Conservation (phyloP, 2,797 vertebrate species). For the Rhynchonycteris naso region DNA sequence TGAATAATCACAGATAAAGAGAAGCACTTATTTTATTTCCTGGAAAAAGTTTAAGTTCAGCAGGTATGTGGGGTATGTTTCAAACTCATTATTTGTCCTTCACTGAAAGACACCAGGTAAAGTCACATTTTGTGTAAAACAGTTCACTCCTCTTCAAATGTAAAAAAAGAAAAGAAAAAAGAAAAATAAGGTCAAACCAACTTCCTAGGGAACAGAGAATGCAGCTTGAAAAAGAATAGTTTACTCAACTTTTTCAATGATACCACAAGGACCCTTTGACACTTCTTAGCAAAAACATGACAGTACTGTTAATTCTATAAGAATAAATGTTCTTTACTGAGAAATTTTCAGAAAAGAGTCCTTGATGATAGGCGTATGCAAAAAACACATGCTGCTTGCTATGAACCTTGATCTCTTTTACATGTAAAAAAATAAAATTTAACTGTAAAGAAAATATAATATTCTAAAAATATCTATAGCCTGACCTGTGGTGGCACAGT, state of each 20-base stretch:
- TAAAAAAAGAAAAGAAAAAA: constrained; percentile 47
- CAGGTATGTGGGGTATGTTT: constrained; percentile 65
- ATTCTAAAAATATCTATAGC: constrained; percentile 59
- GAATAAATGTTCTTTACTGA: constrained; percentile 38
- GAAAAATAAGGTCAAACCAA: constrained; percentile 73
- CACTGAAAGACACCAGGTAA: constrained; percentile 66
- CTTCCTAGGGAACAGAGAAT: constrained; percentile 74
- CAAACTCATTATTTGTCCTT: constrained; percentile 72
- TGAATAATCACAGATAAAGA: constrained; percentile 41
- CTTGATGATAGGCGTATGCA: constrained; percentile 47
- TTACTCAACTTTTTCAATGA: constrained; percentile 76
- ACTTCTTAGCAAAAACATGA: constrained; percentile 59
- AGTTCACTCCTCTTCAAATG: constrained; percentile 69
- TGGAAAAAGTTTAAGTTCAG: constrained; percentile 56
- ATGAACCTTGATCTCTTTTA: constrained; percentile 57
- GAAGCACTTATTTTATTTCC: constrained; percentile 49
- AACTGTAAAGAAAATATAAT: constrained; percentile 44
- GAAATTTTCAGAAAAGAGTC: constrained; percentile 60
- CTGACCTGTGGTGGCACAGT: no score
- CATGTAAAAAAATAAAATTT: not conserved
- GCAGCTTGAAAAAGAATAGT: constrained; percentile 56
- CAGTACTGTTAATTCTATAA: constrained; percentile 39
- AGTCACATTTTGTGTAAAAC: constrained; percentile 69
- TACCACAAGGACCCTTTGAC: constrained; percentile 67
- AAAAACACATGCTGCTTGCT: constrained; percentile 47